Base-by-base conservation (phyloP, 2,113 vertebrate species). In the Pogona vitticeps region DNA sequence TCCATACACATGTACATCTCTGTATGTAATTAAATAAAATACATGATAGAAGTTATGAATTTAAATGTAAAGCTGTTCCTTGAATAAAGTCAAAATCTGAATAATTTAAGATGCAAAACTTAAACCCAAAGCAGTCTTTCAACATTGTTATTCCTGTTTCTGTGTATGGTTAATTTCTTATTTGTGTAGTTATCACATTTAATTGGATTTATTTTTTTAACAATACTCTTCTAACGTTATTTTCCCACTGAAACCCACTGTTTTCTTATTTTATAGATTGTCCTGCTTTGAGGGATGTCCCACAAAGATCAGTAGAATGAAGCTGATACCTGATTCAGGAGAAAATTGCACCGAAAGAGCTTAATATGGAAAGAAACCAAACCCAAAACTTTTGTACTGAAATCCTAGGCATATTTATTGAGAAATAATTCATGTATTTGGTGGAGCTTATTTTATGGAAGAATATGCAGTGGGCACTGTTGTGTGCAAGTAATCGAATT, bases 191-290 rank as follows among this genome's bases (percentile, higher is more conserved):
- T 96, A 96, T 94, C 83, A 92, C 94, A 84, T 95, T 96, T 97
- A 96, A 96, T 96, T 96, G 93, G 94, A 97, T 96, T 97, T 96
- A 96, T 95, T 96, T 52, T 96, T 95, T 94, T n/a, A n/a, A n/a
- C n/a, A n/a, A n/a, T n/a, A n/a, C n/a, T n/a, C n/a, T n/a, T n/a
- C n/a, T n/a, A n/a, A n/a, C n/a, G n/a, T n/a, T n/a, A n/a, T n/a
- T n/a, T 63, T 20, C 38, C 31, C 14, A 72, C n/a, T 42, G 7
- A 86, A 46, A 33, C 28, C 26, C 46, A 52, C 46, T 52, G 46
- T 6, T 52, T 52, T 52, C 46, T 52, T 10, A 52, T 52, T 52
- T 15, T 70, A 33, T 61, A 7, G 46, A 2, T 42, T 6, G 5
- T 33, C 31, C 36, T 83, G 70, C 46, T 52, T 52, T 52, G 46